phyloP scores from a whole-genome alignment of 2,113 vertebrate species.

The Chloroceryle aenea region DNA sequence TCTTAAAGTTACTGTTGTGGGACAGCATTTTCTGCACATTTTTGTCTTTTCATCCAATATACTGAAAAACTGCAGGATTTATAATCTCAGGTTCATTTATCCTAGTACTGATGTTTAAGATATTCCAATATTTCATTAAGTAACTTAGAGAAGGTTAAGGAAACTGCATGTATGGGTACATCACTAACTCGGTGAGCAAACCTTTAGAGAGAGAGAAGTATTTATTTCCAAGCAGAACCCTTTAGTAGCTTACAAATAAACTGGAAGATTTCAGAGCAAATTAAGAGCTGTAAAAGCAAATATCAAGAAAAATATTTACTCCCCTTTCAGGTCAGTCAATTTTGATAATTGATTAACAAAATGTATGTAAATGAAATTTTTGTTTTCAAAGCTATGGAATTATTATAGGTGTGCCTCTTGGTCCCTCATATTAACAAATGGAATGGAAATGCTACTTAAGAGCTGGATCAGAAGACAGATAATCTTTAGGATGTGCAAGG shows the following conservation, averaged over 20 bases:
- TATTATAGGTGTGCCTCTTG: background rate
- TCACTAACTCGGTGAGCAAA: background rate
- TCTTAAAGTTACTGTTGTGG: background rate
- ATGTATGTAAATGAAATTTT: background rate
- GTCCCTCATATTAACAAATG: background rate
- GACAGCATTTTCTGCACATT: background rate
- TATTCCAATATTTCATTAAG: background rate
- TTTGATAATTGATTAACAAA: background rate
- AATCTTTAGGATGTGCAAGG: background rate
- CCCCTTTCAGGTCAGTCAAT: background rate
- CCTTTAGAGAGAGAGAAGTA: background rate
- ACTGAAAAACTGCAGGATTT: background rate
- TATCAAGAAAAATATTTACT: background rate
- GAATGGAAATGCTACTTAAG: background rate
- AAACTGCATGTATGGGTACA: background rate
- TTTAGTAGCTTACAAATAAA: background rate
- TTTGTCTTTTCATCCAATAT: background rate
- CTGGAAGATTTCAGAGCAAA: background rate
- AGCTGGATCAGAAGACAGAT: background rate
- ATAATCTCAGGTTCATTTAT: background rate
- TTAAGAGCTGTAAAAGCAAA: background rate
- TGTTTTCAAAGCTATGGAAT: background rate
- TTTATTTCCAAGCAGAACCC: background rate
- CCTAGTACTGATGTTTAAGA: background rate
- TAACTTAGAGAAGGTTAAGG: background rate